Conservation (phyloP, 2,888 invertebrate genomes). For the Phalera bucephala region DNA sequence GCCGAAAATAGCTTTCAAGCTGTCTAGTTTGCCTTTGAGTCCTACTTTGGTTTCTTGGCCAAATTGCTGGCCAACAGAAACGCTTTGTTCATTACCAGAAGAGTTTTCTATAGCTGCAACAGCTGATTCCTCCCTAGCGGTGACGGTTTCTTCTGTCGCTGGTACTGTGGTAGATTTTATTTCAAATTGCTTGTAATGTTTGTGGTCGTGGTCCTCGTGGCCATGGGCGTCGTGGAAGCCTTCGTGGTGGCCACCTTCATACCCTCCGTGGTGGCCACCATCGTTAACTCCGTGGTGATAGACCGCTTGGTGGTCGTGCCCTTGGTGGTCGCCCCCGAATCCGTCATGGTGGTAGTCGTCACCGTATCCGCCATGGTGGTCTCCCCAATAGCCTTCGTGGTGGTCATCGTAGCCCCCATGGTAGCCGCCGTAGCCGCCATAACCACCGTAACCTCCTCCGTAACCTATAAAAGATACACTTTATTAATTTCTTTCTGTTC, state of each 20-base stretch:
- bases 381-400: no score
- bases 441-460: constrained; percentile 9
- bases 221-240: background rate
- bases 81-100: background rate
- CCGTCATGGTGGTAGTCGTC: no score
- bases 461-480: constrained; percentile 7
- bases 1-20: background rate
- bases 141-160: background rate
- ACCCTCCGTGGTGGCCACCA: background rate
- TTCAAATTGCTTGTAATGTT: background rate
- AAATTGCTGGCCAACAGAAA: no score
- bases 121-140: background rate
- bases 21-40: background rate
- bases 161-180: background rate
- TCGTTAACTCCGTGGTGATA: no score
- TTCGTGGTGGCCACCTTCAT: background rate
- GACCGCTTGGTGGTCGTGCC: no score
- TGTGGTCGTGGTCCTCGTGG: background rate
- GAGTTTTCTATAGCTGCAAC: background rate
- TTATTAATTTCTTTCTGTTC: no score
- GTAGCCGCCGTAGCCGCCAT: background rate
- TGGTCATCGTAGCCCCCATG: background rate
- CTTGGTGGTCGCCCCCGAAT: no score
- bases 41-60: background rate
- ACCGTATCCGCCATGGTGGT: no score